A percentile compares a stretch with the other conserved stretches of the same genome.
Conservation (phyloP, 1,140 invertebrate species). For the Coelopa frigida region DNA sequence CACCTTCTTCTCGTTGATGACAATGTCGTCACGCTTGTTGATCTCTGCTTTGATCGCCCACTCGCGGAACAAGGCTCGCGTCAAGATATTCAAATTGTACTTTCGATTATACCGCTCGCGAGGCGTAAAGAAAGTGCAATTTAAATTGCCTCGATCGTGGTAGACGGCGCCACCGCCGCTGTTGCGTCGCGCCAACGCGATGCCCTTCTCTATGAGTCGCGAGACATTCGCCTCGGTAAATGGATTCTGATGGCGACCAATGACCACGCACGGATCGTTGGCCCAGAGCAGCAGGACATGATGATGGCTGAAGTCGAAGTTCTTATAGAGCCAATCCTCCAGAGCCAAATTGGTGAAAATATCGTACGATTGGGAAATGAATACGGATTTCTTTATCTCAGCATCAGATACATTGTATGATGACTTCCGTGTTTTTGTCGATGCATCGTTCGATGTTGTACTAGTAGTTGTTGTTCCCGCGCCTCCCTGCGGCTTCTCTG, state of each 20-base stretch:
- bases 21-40: constrained; percentile 73
- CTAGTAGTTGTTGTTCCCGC: constrained; percentile 2
- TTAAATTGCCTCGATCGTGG: constrained; percentile 90
- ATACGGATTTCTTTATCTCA: constrained; percentile 70
- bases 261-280: constrained; percentile 88
- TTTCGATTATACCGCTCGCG: constrained; percentile 70
- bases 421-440: background rate
- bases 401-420: no score
- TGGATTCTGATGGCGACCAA: constrained; percentile 95
- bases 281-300: constrained; percentile 83
- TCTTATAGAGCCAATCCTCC: constrained; percentile 90
- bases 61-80: constrained; percentile 65
- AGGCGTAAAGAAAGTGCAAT: constrained; percentile 82
- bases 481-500: constrained; percentile 4
- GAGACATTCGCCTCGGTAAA: constrained; percentile 83
- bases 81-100: constrained; percentile 79
- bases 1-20: constrained; percentile 77
- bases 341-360: constrained; percentile 87
- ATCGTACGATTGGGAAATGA: constrained; percentile 84
- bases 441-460: no score
- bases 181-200: constrained; percentile 75
- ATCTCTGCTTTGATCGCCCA: constrained; percentile 70
- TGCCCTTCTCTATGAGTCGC: constrained; percentile 52
- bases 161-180: constrained; percentile 97
- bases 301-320: constrained; percentile 72